Conservation (phyloP, 1,140 invertebrate species). For the Drosophila auraria region DNA sequence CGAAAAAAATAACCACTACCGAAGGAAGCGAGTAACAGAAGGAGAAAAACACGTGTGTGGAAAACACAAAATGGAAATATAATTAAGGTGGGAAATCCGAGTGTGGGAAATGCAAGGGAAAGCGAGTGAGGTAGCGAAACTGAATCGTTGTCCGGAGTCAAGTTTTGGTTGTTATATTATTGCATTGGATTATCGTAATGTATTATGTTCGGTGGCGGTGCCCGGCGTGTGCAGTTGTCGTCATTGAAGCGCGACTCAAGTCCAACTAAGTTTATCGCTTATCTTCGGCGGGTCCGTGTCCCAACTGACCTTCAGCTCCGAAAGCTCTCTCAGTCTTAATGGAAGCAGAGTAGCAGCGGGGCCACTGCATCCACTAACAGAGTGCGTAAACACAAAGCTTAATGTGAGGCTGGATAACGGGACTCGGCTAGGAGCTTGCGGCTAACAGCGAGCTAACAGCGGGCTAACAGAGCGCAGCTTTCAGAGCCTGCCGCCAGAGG, state of each 20-base stretch:
- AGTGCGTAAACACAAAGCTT: constrained; percentile 33
- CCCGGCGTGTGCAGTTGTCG: constrained; percentile 65
- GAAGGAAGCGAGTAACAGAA: constrained; percentile 52
- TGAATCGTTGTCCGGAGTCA: constrained; percentile 51
- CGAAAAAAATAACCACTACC: constrained; percentile 70
- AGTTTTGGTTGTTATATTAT: constrained; percentile 2
- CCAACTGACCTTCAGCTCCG: constrained; percentile 68
- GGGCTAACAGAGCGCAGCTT: not conserved
- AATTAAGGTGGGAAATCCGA: not conserved
- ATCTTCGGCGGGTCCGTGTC: constrained; percentile 43
- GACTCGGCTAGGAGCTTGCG: constrained; percentile 5
- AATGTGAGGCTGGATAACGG: not conserved
- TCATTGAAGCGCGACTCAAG: constrained; percentile 73
- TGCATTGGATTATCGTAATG: constrained; percentile 26
- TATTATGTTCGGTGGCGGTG: constrained; percentile 48
- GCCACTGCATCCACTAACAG: constrained; percentile 4
- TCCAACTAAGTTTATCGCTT: constrained; percentile 14
- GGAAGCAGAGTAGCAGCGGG: not conserved
- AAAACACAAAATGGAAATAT: constrained; percentile 42
- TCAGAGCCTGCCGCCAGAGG: not conserved
- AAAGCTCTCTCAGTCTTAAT: constrained; percentile 19
- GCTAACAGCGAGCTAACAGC: not conserved
- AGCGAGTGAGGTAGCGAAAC: constrained; percentile 34
- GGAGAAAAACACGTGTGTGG: constrained; percentile 61
- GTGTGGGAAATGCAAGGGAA: constrained; percentile 15